phyloP scores from a whole-genome alignment of 1,140 invertebrate genomes.

The Epicauta chinensis region DNA sequence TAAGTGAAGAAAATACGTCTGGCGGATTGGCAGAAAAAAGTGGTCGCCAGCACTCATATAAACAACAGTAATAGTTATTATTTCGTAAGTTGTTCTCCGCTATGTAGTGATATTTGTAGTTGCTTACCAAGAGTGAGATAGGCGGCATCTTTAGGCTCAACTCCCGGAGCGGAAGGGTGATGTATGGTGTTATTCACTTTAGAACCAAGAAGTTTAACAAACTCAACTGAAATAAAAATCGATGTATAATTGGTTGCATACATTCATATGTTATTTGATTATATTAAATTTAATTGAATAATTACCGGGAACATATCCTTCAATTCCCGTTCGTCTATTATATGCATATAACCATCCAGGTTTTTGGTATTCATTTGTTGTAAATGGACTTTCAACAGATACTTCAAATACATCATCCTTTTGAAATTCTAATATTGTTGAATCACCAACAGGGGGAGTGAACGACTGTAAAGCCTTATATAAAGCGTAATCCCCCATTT shows the following conservation, averaged over 20 bases:
- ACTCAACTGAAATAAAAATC: constrained; percentile 27
- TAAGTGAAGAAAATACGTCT: no score
- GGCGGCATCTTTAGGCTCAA: constrained; percentile 10
- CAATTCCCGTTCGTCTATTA: constrained; percentile 30
- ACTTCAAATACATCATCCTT: constrained; percentile 35
- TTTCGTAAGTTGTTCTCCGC: no score
- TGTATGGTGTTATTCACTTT: constrained; percentile 36
- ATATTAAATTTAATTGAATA: not conserved
- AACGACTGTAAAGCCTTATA: constrained; percentile 34
- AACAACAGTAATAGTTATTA: no score
- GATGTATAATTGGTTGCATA: constrained; percentile 14
- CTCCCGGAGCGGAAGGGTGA: constrained; percentile 34
- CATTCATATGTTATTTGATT: not conserved
- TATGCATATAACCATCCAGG: constrained; percentile 27
- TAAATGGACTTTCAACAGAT: constrained; percentile 21
- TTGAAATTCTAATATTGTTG: constrained; percentile 25
- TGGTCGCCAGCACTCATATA: no score
- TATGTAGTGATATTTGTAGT: no score
- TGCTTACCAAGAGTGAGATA: no score
- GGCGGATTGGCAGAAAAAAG: no score
- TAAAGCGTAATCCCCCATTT: constrained; percentile 35
- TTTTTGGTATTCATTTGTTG: constrained; percentile 5
- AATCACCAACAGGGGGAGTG: constrained; percentile 25
- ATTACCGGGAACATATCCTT: constrained; percentile 36
- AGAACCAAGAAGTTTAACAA: constrained; percentile 32